A percentile compares a stretch with the other conserved stretches of the same genome.
phyloP scores from a whole-genome alignment of 1,140 invertebrate genomes.

The Ylistrum balloti region DNA sequence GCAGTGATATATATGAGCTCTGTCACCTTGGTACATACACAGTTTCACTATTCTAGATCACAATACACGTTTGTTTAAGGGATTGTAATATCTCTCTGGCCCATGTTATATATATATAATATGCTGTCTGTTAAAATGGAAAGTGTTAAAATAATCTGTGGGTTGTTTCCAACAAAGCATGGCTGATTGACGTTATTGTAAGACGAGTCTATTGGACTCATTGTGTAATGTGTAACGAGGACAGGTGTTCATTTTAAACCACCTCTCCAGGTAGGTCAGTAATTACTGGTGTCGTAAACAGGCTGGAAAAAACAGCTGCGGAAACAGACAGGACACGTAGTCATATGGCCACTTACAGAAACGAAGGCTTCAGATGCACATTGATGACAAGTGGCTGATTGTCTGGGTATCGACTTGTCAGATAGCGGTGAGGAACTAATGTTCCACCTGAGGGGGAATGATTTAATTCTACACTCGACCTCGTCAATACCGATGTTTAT shows the following conservation, averaged over 20 bases:
- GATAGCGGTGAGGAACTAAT: not conserved
- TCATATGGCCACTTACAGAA: not conserved
- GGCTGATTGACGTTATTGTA: not conserved
- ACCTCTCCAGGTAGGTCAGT: not conserved
- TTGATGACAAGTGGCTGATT: not conserved
- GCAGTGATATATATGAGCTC: too few relatives aligned
- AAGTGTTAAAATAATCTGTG: slow-evolving; percentile 24
- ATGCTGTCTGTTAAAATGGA: slow-evolving; percentile 23
- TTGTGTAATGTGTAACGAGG: slow-evolving; percentile 15
- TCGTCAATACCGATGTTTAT: not conserved
- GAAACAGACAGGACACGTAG: not conserved
- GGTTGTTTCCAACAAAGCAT: not conserved
- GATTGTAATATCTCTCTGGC: not conserved
- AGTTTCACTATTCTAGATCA: not conserved
- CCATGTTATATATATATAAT: not conserved
- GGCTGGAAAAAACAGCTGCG: not conserved
- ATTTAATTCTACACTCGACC: not conserved
- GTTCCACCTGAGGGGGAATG: not conserved
- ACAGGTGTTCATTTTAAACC: not conserved
- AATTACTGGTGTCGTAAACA: slow-evolving; percentile 14
- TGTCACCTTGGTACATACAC: not conserved
- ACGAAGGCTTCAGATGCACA: not conserved
- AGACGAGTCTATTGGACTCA: not conserved
- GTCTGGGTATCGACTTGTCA: not conserved
- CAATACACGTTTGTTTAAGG: slow-evolving; percentile 28